Base-by-base conservation (phyloP, 2,113 vertebrate genomes). In the Microtus oregoni region DNA sequence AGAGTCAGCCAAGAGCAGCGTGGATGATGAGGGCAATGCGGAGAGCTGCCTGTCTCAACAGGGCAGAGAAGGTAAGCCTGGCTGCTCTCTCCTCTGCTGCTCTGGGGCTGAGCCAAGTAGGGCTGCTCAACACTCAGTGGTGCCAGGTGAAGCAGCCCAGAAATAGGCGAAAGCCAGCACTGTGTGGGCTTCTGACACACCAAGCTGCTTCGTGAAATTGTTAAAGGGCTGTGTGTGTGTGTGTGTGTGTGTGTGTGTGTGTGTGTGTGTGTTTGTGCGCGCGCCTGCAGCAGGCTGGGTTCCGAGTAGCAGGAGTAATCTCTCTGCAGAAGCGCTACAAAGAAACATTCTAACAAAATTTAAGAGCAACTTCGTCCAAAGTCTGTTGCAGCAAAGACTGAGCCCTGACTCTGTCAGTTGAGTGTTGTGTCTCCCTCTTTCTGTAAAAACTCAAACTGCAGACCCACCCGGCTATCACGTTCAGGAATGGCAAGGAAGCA, bases 61-160 rank as follows among this genome's bases (percentile, higher is more conserved):
- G 94, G 99, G 98, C n/a, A 98, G 98, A 76, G 97, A 79, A 86
- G 99, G 99, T 99, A 98, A 99, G 99, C 99, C 73, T 93, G 55
- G 81, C 68, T 96, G 75, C 90, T 92, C 38, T 93, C 92, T 8
- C 32, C 14, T 78, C 72, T 82, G 19, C 41, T 47, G 47, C 35
- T 58, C 28, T 38, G 78, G 63, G 91, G 92, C 96, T 19, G 38
- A 82, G 88, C 89, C 95, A 96, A 1, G 65, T 4, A 3, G 90
- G 41, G 78, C 94, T 55, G 35, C 68, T 70, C 76, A 44, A 94
- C 44, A 28, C 92, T 77, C 63, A 4, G 4, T 10, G 93, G 73
- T 77, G 47, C 89, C 50, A 55, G 96, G 88, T 47, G 72, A 90
- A 50, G 0, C 0, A 10, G 41, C 90, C 47, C 75, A 3, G 77